Evolutionary conservation across 2,113 vertebrate species (phyloP).

Genomic region (Caranx ignobilis): DNA sequence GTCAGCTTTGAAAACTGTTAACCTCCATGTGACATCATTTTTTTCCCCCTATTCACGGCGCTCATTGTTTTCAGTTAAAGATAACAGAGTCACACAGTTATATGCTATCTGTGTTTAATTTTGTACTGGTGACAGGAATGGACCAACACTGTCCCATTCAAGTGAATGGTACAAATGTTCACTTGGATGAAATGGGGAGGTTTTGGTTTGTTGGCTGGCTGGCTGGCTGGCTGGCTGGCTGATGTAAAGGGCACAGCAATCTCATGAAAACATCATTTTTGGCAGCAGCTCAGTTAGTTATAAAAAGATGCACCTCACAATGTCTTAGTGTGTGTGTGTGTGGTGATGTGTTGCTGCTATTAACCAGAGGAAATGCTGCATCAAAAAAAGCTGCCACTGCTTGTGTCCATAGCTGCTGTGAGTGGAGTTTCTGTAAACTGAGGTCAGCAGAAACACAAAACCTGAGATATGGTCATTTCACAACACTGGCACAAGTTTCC

Average conservation of each 20-base stretch:
- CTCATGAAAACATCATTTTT: no score
- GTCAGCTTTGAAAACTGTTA: background rate
- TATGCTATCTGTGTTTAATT: no score
- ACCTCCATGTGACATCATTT: background rate
- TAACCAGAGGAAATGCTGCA: constrained; percentile 25
- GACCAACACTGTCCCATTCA: no score
- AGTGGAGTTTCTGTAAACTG: background rate
- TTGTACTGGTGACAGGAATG: no score
- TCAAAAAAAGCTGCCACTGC: background rate
- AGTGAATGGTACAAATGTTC: no score
- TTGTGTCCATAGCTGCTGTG: constrained; percentile 13
- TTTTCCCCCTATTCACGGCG: background rate
- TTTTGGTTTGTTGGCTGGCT: no score
- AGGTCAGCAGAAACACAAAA: background rate
- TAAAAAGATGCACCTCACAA: no score
- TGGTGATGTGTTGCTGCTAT: background rate
- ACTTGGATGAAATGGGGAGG: no score
- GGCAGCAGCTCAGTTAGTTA: no score
- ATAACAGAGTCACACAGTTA: background rate
- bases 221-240: no score
- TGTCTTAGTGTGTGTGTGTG: background rate
- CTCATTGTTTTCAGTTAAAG: constrained; percentile 4
- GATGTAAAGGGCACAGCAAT: no score
- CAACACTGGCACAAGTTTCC: background rate
- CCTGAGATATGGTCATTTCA: background rate